These are phyloP conservation scores for Drosophila ercepeae DNA, from an alignment of 1,140 invertebrate species.

Conservation along the genomic window DNA sequence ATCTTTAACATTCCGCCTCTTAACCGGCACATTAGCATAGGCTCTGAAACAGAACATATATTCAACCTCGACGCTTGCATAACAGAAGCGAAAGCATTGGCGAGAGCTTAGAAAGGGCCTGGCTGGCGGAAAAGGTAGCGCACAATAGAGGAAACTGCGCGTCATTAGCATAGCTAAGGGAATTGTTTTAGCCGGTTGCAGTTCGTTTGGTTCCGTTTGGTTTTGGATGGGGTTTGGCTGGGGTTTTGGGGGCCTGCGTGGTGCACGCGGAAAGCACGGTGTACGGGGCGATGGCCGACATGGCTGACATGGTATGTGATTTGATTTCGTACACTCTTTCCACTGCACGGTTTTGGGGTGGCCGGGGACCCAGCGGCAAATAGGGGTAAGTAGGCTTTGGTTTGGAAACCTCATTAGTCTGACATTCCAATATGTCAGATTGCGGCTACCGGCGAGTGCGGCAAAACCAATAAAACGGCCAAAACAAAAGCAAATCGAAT, in stretches of 20 bases:
- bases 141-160: conserved; percentile 61
- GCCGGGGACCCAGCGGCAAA: neutral
- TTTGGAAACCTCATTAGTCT: conserved; percentile 69
- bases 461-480: conserved; percentile 19
- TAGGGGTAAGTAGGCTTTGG: conserved; percentile 66
- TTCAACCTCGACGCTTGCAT: conserved; percentile 36
- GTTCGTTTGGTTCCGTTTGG: conserved; percentile 23
- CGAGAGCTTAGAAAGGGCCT: conserved; percentile 17
- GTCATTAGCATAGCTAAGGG: conserved; percentile 67
- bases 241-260: neutral
- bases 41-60: conserved; percentile 44
- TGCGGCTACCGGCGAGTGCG: conserved; percentile 30
- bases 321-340: conserved; percentile 56
- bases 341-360: neutral
- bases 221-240: neutral
- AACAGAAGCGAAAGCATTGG: conserved; percentile 6
- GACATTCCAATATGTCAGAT: conserved; percentile 66
- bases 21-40: conserved; percentile 36
- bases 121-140: conserved; percentile 28
- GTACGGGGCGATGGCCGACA: conserved; percentile 18
- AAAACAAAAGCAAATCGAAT: neutral
- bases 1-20: conserved; percentile 33
- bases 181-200: conserved; percentile 52
- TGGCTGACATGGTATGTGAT: conserved; percentile 72
- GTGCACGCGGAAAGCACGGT: conserved; percentile 1